phyloP scores from a whole-genome alignment of 2,797 vertebrate species.

The Chiloscyllium punctatum region DNA sequence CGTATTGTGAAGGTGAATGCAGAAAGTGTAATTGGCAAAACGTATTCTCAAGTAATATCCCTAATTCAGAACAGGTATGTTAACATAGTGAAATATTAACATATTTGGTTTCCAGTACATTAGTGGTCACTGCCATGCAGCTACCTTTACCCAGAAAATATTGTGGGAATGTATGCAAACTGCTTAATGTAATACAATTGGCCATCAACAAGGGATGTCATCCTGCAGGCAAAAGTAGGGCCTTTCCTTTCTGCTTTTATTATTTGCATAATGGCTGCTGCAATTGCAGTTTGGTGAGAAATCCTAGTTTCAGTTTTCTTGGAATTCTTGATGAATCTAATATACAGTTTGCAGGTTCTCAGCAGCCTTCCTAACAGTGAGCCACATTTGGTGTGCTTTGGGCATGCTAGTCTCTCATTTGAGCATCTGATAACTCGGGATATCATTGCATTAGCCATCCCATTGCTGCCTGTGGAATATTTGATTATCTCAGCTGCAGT shows the following conservation, averaged over 20 bases:
- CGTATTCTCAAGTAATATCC: constrained; percentile 93
- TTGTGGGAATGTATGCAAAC: not conserved
- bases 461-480: not conserved
- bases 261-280: not conserved
- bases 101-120: not conserved
- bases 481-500: not conserved
- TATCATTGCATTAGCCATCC: not conserved
- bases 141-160: not conserved
- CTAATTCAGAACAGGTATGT: constrained; percentile 95
- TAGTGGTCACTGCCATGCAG: not conserved
- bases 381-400: not conserved
- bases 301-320: not conserved
- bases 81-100: not conserved
- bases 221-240: not conserved
- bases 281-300: not conserved
- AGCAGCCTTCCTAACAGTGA: not conserved
- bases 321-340: not conserved
- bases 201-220: not conserved
- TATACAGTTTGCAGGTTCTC: not conserved
- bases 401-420: not conserved
- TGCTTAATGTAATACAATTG: not conserved
- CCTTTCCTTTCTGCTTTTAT: not conserved
- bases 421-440: not conserved
- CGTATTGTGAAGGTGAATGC: constrained; percentile 94
- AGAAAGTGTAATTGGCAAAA: constrained; percentile 89